Evolutionary conservation across 2,797 vertebrate species (phyloP).

Genomic region (Agapornis canus): DNA sequence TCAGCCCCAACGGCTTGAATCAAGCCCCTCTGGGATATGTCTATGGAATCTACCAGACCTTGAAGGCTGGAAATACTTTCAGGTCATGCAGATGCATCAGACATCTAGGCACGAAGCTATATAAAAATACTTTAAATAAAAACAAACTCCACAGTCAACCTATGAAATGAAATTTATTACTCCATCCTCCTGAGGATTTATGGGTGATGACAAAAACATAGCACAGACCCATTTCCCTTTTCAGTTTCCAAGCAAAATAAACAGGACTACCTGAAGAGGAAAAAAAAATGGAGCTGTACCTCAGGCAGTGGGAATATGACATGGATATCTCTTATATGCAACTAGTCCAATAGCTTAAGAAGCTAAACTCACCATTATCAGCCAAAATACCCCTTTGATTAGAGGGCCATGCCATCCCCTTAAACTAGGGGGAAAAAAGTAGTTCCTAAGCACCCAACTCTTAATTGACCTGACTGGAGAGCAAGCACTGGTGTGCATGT

Average conservation of each 20-base stretch:
- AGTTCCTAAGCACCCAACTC: neutral
- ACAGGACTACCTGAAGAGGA: neutral
- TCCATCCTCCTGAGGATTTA: slow-evolving; percentile 5
- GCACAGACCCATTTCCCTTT: slow-evolving; percentile 25
- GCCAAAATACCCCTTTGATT: neutral
- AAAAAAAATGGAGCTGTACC: neutral
- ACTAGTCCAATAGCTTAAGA: neutral
- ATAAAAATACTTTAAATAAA: slow-evolving; percentile 21
- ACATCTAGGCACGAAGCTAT: neutral
- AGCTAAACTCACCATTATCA: neutral
- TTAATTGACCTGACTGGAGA: neutral
- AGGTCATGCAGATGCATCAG: neutral
- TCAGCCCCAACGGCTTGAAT: neutral
- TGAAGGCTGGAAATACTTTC: neutral
- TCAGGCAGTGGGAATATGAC: neutral
- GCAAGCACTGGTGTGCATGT: rapidly evolving
- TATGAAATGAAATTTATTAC: slow-evolving; percentile 35
- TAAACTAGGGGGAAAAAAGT: neutral
- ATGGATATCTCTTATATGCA: neutral
- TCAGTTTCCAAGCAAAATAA: neutral
- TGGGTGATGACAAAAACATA: slow-evolving; percentile 12
- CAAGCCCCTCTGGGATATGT: rapidly evolving
- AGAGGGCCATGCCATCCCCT: neutral
- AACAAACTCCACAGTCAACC: neutral
- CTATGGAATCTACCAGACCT: neutral